Conservation (phyloP, 2,113 vertebrate species). For the Galemys pyrenaicus region DNA sequence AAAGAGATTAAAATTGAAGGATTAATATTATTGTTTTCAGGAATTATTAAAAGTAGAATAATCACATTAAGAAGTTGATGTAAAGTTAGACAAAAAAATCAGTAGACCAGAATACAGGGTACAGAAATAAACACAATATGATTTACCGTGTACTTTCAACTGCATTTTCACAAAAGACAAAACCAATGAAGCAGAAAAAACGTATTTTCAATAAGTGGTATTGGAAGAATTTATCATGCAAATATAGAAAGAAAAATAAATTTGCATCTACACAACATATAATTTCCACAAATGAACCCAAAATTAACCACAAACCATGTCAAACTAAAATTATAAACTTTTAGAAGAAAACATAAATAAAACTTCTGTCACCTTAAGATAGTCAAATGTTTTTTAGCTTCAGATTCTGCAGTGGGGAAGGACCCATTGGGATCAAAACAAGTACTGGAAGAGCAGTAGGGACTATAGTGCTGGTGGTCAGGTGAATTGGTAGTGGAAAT, state of each 20-base stretch:
- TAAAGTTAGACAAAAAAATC: slow-evolving; percentile 1
- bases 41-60: neutral
- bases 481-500: no score
- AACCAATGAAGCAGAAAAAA: neutral
- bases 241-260: neutral
- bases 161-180: neutral
- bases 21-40: neutral
- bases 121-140: neutral
- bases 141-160: neutral
- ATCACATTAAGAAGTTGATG: neutral
- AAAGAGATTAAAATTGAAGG: neutral
- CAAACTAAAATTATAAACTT: neutral
- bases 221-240: neutral
- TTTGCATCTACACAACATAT: neutral
- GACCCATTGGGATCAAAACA: no score
- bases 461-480: no score
- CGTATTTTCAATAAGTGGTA: neutral
- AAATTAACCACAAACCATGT: neutral
- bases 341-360: neutral
- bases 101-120: neutral
- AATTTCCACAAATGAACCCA: neutral
- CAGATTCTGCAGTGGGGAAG: no score
- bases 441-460: no score
- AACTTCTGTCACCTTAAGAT: neutral
- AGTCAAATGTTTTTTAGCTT: neutral